Conservation (phyloP, 2,113 vertebrate genomes). For the Heterochromis multidens region DNA sequence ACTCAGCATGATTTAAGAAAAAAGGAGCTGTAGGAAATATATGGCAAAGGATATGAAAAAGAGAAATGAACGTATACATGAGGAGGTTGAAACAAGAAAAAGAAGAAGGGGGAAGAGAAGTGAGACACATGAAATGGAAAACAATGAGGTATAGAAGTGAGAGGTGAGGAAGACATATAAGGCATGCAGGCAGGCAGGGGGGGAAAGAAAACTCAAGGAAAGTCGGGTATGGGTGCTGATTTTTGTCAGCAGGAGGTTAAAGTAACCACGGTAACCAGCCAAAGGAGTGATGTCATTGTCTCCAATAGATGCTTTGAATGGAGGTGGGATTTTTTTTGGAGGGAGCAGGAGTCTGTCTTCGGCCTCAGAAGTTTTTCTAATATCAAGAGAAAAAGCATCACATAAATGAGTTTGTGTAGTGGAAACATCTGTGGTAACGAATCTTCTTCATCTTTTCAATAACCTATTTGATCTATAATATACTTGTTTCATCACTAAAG, state of each 20-base stretch:
- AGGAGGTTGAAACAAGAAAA: not conserved
- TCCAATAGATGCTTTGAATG: conserved; percentile 17
- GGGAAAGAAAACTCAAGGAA: not conserved
- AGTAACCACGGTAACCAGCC: conserved; percentile 71
- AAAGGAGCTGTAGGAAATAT: not conserved
- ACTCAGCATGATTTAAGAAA: not conserved
- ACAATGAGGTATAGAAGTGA: not conserved
- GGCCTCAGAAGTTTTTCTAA: conserved; percentile 9
- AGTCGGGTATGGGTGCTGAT: conserved; percentile 24
- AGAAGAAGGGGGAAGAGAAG: not conserved
- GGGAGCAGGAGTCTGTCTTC: not conserved
- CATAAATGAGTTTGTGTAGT: not conserved
- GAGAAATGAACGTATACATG: not conserved
- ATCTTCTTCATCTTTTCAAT: not conserved
- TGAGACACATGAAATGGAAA: not conserved
- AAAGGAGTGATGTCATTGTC: conserved; percentile 60
- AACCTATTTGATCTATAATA: not conserved
- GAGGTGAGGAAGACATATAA: not conserved
- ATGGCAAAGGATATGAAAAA: not conserved
- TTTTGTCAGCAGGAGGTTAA: conserved; percentile 33
- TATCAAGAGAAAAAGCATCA: not conserved
- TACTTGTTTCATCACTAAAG: not conserved
- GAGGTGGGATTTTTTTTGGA: conserved; percentile 20
- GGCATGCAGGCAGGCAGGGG: not conserved
- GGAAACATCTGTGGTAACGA: not conserved